A percentile compares a stretch with the other conserved stretches of the same genome.
Evolutionary conservation across 2,113 vertebrate species (phyloP).

Genomic region (Halcyon malimbica): DNA sequence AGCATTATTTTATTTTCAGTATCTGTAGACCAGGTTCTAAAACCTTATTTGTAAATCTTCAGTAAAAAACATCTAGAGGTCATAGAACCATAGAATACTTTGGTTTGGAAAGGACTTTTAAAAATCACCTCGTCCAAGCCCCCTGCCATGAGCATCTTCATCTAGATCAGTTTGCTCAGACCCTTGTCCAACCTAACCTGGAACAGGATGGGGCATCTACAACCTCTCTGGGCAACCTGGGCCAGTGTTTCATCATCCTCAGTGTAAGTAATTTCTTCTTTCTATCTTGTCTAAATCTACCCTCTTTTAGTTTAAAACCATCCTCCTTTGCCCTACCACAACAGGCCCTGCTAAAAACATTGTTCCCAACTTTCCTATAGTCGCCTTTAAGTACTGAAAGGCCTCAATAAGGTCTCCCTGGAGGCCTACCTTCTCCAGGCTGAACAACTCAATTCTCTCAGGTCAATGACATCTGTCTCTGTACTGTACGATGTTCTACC

Average conservation of each 20-base stretch:
- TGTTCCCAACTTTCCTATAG: not conserved
- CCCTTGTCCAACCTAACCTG: fast-evolving
- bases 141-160: not conserved
- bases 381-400: fast-evolving
- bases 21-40: not conserved
- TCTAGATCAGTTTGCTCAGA: not conserved
- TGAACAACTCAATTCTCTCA: not conserved
- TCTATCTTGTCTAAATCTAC: not conserved
- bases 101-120: not conserved
- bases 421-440: not conserved
- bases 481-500: not conserved
- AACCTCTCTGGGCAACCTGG: not conserved
- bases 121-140: not conserved
- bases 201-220: not conserved
- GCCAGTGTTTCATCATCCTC: too few species aligned
- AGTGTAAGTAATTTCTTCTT: not conserved
- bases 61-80: not conserved
- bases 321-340: not conserved
- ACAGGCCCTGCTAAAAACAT: not conserved
- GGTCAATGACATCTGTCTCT: not conserved
- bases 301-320: not conserved
- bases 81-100: not conserved
- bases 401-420: not conserved
- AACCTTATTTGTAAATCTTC: not conserved
- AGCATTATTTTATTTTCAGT: not conserved